Evolutionary conservation across 2,113 vertebrate species (phyloP), one percentile per base, ranked within the genome.

Genomic region (Morone saxatilis): DNA sequence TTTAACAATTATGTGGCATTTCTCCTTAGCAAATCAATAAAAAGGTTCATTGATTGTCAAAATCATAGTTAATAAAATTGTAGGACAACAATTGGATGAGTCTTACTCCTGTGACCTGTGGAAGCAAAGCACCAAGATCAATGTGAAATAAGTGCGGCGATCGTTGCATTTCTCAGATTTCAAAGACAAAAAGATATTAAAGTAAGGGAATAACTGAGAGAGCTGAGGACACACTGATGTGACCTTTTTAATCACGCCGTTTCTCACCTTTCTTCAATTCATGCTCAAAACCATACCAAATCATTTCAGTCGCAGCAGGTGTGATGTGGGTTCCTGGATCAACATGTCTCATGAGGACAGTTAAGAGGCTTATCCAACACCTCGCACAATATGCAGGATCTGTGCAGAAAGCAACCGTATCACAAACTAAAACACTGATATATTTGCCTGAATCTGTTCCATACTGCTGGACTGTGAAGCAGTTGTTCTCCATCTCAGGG

Each of bases 331-430:
- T 65, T 71, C 66, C 43, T n/a, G 80, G 54, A 59, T 85, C 72
- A 57, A 20, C 51, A 4, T 4, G 69, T 73, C 85, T 89, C 80
- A 36, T 2, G 88, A 89, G 86, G 68, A 78, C 76, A 38, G 66
- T 66, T 84, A 86, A 82, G 80, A 82, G 22, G 79, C 85, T 86
- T 80, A 75, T 77, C 36, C 47, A 14, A 20, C 67, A 48, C 63
- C 36, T 61, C 40, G 0, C 50, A 6, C 65, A 70, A 57, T 19
- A 9, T 50, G 53, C 47, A 41, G 60, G 60, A 78, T 76, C 62
- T 69, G 36, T 41, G 57, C 74, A 81, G 20, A 67, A 77, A 71
- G 22, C 20, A 36, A 17, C 51, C 4, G 4, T 10, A 43, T 83
- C 73, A 41, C 40, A 43, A 36, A 45, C 67, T 19, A 60, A 63